phyloP scores from a whole-genome alignment of 2,797 vertebrate genomes.

The Echiichthys vipera region DNA sequence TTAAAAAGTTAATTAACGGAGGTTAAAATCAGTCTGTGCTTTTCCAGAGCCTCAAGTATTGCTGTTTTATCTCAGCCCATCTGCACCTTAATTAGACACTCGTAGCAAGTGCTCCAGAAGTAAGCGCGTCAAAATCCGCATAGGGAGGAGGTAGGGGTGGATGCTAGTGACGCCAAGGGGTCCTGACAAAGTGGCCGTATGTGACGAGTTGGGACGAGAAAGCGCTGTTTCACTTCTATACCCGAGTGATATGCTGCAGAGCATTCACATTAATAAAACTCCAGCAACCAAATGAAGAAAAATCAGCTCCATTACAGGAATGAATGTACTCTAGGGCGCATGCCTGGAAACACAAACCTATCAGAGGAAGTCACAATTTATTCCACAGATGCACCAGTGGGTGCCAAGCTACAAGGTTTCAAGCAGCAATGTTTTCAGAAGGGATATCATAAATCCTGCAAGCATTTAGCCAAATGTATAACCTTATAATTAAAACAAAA shows the following conservation, averaged over 20 bases:
- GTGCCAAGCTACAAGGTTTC: conserved; percentile 61
- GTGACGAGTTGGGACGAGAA: too few species aligned
- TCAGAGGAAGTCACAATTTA: conserved; percentile 67
- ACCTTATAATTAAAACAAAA: conserved; percentile 78
- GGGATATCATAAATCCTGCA: conserved; percentile 67
- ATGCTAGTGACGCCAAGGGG: too few species aligned
- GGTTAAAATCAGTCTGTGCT: too few species aligned
- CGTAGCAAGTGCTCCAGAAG: too few species aligned
- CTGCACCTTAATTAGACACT: too few species aligned
- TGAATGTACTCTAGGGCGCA: conserved; percentile 56
- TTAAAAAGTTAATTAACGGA: neutral
- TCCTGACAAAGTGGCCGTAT: too few species aligned
- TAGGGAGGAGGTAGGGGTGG: too few species aligned
- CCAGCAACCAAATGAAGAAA: conserved; percentile 62
- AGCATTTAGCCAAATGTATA: conserved; percentile 66
- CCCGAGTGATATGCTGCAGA: conserved; percentile 26
- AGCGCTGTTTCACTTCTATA: conserved; percentile 1
- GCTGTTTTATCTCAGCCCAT: too few species aligned
- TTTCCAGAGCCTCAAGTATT: too few species aligned
- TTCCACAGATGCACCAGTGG: conserved; percentile 51
- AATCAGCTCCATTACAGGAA: conserved; percentile 57
- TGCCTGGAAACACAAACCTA: conserved; percentile 67
- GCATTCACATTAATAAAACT: conserved; percentile 36
- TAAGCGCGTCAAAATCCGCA: too few species aligned
- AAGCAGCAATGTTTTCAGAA: conserved; percentile 61